A percentile compares a stretch with the other conserved stretches of the same genome.
Conservation (phyloP, 2,888 invertebrate genomes). For the Ectemnius cavifrons region DNA sequence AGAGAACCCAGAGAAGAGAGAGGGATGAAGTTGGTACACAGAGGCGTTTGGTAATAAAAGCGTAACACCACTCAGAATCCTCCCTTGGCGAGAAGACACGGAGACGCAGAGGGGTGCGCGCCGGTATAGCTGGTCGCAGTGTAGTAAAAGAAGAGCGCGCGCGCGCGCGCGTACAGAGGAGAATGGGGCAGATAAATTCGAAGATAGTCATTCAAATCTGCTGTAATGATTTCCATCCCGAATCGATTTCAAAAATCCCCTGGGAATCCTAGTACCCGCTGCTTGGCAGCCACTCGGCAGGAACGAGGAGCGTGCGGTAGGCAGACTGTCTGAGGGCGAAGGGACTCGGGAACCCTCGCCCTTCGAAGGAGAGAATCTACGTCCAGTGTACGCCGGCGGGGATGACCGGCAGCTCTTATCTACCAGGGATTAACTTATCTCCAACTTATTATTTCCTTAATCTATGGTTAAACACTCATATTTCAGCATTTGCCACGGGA, state of each 20-base stretch:
- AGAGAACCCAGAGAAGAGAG: background rate
- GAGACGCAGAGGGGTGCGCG: slow-evolving; percentile 22
- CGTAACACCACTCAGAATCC: slow-evolving; percentile 30
- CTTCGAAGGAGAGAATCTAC: slow-evolving; percentile 47
- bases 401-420: slow-evolving; percentile 68
- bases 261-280: slow-evolving; percentile 67
- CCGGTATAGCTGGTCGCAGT: too few species aligned
- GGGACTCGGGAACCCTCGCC: slow-evolving; percentile 55
- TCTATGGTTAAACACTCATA: slow-evolving; percentile 77
- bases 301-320: too few species aligned
- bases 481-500: slow-evolving; percentile 73
- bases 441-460: slow-evolving; percentile 77
- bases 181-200: slow-evolving; percentile 70
- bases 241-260: slow-evolving; percentile 77
- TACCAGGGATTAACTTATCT: slow-evolving; percentile 76
- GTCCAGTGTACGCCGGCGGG: slow-evolving; percentile 28
- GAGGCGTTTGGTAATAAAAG: slow-evolving; percentile 36
- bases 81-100: slow-evolving; percentile 37
- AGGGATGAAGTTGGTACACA: background rate
- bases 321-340: too few species aligned
- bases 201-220: slow-evolving; percentile 77
- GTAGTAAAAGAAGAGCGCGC: background rate
- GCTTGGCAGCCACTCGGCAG: too few species aligned
- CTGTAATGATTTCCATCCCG: slow-evolving; percentile 77
- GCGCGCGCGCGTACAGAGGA: slow-evolving; percentile 11